Percentiles rank a stretch among this genome's conserved stretches.
phyloP scores from a whole-genome alignment of 1,140 invertebrate genomes.

The Pantala flavescens region DNA sequence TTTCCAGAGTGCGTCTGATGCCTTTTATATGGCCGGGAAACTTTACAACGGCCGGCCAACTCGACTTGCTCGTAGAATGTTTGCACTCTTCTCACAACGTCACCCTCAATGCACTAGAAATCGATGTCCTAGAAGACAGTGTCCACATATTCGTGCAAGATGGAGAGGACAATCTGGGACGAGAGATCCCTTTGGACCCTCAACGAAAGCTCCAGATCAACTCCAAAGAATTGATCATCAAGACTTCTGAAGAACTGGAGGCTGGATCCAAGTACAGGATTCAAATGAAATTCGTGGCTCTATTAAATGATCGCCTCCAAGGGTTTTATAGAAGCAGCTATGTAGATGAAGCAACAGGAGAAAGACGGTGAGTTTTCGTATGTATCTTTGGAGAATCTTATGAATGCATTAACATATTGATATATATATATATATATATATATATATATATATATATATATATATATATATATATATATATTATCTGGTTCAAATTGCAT shows the following conservation, averaged over 20 bases:
- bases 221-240: background rate
- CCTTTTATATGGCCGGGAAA: background rate
- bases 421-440: too few relatives aligned
- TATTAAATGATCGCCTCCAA: conserved; percentile 23
- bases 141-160: background rate
- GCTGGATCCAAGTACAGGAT: conserved; percentile 6
- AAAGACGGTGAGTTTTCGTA: background rate
- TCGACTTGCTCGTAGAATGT: background rate
- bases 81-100: background rate
- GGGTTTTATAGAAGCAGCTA: conserved; percentile 46
- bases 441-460: too few relatives aligned
- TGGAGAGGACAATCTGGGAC: background rate
- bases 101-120: background rate
- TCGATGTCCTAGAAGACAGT: background rate
- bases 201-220: background rate
- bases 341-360: conserved; percentile 11
- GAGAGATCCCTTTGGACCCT: background rate
- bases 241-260: background rate
- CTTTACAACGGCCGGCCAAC: background rate
- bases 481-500: too few relatives aligned
- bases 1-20: background rate
- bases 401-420: too few relatives aligned
- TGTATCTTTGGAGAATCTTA: background rate
- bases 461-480: too few relatives aligned
- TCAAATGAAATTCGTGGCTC: conserved; percentile 3